phyloP scores from a whole-genome alignment of 2,797 vertebrate species.

The Rhadinocentrus ornatus region DNA sequence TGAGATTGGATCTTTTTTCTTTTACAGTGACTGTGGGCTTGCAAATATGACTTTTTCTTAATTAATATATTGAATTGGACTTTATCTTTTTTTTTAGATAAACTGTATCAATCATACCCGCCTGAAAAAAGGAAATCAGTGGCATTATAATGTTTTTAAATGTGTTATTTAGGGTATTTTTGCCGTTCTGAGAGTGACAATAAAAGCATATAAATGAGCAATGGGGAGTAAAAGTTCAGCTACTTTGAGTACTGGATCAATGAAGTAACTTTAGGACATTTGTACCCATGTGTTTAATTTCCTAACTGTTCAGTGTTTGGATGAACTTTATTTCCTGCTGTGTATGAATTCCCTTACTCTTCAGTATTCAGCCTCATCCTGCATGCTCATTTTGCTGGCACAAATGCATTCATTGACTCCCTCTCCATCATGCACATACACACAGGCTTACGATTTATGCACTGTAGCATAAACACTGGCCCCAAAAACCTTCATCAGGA shows the following conservation, averaged over 20 bases:
- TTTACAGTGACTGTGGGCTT: background rate
- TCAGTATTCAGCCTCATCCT: conserved; percentile 3
- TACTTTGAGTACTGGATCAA: background rate
- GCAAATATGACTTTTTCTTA: background rate
- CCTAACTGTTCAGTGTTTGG: background rate
- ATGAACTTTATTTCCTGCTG: background rate
- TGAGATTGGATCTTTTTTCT: background rate
- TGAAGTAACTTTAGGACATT: background rate
- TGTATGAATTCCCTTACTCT: conserved; percentile 1
- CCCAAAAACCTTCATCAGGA: conserved; percentile 48
- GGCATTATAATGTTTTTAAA: background rate
- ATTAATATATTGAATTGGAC: background rate
- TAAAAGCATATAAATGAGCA: background rate
- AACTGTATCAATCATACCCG: background rate
- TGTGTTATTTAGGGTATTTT: background rate
- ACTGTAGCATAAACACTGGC: conserved; percentile 57
- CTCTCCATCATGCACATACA: conserved; percentile 9
- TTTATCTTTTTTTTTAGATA: background rate
- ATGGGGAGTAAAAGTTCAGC: background rate
- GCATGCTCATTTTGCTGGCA: conserved; percentile 27
- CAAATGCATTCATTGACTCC: conserved; percentile 22
- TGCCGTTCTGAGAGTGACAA: background rate
- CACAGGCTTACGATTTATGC: conserved; percentile 33
- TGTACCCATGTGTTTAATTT: background rate
- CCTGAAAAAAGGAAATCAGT: background rate